Evolutionary conservation across 1,140 invertebrate species (phyloP).

Genomic region (Trinorchestia longiramus): DNA sequence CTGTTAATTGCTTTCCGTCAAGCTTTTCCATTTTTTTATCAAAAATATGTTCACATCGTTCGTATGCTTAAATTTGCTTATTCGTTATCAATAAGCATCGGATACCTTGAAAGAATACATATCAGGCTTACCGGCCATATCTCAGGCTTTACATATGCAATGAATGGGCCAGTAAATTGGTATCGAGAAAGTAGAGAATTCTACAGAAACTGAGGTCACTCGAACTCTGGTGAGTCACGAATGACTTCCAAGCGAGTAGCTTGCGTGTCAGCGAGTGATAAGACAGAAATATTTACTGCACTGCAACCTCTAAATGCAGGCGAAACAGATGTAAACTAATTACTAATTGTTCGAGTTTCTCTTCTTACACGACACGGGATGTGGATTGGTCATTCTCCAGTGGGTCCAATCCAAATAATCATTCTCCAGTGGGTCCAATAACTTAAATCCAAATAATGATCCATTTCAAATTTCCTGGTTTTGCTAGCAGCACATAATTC

Average conservation of each 20-base stretch:
- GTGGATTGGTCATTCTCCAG: background rate
- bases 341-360: background rate
- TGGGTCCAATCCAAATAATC: background rate
- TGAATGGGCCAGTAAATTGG: background rate
- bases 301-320: background rate
- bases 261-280: background rate
- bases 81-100: background rate
- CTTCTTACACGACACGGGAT: background rate
- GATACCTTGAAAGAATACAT: background rate
- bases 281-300: background rate
- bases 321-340: background rate
- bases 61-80: too few relatives aligned
- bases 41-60: too few relatives aligned
- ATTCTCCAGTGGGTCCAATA: background rate
- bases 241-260: background rate
- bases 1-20: too few relatives aligned
- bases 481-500: background rate
- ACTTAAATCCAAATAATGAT: background rate
- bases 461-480: background rate
- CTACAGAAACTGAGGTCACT: background rate
- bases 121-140: background rate
- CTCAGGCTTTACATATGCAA: background rate
- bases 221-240: background rate
- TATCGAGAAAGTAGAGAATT: background rate
- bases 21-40: too few relatives aligned